Percentiles rank a stretch among this genome's conserved stretches.
Conservation (phyloP, 2,797 vertebrate genomes). For the Intellagama lesueurii region DNA sequence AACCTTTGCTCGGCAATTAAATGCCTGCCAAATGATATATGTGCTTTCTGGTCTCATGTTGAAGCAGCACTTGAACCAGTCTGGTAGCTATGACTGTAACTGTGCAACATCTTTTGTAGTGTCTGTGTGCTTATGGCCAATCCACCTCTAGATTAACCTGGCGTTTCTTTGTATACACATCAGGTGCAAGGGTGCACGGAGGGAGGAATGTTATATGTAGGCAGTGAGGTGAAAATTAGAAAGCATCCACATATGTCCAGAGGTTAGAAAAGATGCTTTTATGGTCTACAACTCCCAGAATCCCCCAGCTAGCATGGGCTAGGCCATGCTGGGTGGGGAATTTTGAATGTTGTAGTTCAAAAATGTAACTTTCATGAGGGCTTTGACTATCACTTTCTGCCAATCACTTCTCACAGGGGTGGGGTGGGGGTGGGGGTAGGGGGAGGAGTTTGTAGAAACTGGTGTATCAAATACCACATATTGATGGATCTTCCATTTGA, state of each 20-base stretch:
- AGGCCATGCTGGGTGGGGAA: not conserved
- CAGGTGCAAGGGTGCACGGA: not conserved
- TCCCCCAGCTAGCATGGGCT: not conserved
- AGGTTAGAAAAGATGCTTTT: not conserved
- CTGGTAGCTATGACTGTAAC: not conserved
- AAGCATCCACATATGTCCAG: not conserved
- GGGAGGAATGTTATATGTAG: not conserved
- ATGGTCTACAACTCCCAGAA: not conserved
- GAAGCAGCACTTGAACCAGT: not conserved
- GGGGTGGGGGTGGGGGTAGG: too few relatives aligned
- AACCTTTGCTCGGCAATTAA: slow-evolving; percentile 58
- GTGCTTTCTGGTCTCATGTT: not conserved
- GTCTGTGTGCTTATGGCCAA: not conserved
- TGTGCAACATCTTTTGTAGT: not conserved
- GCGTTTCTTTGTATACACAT: too few relatives aligned
- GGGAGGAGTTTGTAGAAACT: not conserved
- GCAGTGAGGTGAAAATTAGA: not conserved
- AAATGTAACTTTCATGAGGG: not conserved
- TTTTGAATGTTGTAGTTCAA: not conserved
- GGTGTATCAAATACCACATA: not conserved
- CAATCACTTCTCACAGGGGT: not conserved
- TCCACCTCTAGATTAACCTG: not conserved
- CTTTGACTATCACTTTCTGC: not conserved
- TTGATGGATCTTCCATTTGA: not conserved
- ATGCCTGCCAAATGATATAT: slow-evolving; percentile 4